Evolutionary conservation across 2,113 vertebrate species (phyloP).

Genomic region (Mohoua ochrocephala): DNA sequence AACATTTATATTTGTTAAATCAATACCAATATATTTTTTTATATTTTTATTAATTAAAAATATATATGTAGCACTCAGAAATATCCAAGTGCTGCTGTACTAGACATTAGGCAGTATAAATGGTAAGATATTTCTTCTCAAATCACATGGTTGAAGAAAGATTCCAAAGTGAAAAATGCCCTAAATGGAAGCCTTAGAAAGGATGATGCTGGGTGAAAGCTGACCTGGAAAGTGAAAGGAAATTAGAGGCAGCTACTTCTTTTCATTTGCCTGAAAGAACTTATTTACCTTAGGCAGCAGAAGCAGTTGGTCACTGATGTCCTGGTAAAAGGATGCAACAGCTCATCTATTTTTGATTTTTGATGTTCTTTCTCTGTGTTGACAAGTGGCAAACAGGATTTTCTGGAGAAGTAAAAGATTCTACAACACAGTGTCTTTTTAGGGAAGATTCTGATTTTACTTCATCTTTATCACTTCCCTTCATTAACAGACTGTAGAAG

Average conservation of each 20-base stretch:
- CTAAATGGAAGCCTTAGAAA: neutral
- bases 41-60: neutral
- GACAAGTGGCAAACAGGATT: neutral
- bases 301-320: neutral
- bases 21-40: neutral
- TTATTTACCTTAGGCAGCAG: neutral
- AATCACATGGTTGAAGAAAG: neutral
- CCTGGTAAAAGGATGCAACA: neutral
- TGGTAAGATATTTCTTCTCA: neutral
- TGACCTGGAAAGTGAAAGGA: neutral
- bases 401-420: neutral
- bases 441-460: neutral
- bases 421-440: neutral
- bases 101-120: neutral
- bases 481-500: neutral
- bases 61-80: neutral
- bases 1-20: neutral
- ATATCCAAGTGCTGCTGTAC: neutral
- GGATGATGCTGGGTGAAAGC: neutral
- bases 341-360: neutral
- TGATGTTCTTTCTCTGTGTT: neutral
- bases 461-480: neutral
- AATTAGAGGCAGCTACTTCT: neutral
- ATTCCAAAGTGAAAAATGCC: neutral
- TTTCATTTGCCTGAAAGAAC: neutral